Percentiles rank a stretch among this genome's conserved stretches.
Conservation (phyloP, 2,113 vertebrate genomes). For the Paramisgurnus dabryanus region DNA sequence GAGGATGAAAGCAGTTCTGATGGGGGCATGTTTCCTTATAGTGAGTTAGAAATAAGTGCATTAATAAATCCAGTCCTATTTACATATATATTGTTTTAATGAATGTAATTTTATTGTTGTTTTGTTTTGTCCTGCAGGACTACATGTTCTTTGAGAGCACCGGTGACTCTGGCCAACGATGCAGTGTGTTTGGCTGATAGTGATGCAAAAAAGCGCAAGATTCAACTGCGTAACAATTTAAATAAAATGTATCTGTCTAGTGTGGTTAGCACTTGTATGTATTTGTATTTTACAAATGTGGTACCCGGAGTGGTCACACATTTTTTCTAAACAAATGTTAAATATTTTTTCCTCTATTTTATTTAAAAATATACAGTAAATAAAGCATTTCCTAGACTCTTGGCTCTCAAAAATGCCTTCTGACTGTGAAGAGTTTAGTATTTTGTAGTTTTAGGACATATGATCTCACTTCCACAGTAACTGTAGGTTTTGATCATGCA, state of each 20-base stretch:
- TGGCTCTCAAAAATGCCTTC: neutral
- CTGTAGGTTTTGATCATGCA: too few species aligned
- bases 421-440: too few species aligned
- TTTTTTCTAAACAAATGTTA: too few species aligned
- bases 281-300: neutral
- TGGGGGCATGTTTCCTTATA: slow-evolving; percentile 78
- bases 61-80: neutral
- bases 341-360: too few species aligned
- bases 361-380: neutral
- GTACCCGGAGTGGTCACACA: neutral
- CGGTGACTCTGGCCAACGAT: slow-evolving; percentile 53
- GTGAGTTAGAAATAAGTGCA: slow-evolving; percentile 65
- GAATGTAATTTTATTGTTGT: neutral
- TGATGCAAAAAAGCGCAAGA: too few species aligned
- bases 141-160: slow-evolving; percentile 74
- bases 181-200: slow-evolving; percentile 63
- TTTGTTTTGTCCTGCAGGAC: slow-evolving; percentile 61
- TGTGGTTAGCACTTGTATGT: neutral
- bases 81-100: neutral
- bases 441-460: too few species aligned
- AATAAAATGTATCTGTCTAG: too few species aligned
- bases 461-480: too few species aligned
- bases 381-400: neutral
- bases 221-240: too few species aligned
- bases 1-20: slow-evolving; percentile 73